phyloP scores from a whole-genome alignment of 2,888 invertebrate genomes.

The Tetrapedia diversipes region DNA sequence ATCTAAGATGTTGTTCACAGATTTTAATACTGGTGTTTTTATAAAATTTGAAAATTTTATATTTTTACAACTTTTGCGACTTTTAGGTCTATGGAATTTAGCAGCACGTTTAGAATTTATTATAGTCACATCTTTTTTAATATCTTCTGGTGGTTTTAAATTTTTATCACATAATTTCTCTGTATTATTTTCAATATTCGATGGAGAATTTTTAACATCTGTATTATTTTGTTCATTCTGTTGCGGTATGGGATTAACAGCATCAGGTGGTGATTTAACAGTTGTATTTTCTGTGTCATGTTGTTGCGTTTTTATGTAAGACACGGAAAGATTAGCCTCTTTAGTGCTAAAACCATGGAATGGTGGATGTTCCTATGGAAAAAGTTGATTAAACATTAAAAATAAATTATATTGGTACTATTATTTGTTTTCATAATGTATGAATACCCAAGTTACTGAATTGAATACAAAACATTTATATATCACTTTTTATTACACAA shows the following conservation, averaged over 20 bases:
- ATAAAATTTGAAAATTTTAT: conserved; percentile 72
- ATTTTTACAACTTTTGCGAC: conserved; percentile 65
- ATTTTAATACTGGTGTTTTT: conserved; percentile 77
- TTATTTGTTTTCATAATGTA: neutral
- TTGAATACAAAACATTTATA: conserved; percentile 1
- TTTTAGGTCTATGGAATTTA: conserved; percentile 66
- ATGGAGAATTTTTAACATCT: conserved; percentile 58
- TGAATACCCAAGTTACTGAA: neutral
- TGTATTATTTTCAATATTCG: conserved; percentile 54
- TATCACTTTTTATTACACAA: neutral
- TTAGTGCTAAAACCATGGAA: conserved; percentile 82
- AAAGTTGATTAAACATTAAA: conserved; percentile 31
- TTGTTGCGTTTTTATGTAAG: conserved; percentile 76
- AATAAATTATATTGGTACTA: neutral
- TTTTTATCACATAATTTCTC: conserved; percentile 52
- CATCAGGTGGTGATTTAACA: conserved; percentile 46
- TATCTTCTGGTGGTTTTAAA: conserved; percentile 34
- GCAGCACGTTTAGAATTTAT: conserved; percentile 51
- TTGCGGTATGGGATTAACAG: conserved; percentile 52
- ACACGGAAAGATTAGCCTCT: conserved; percentile 78
- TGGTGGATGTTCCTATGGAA: conserved; percentile 79
- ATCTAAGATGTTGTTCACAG: conserved; percentile 79
- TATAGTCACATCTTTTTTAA: conserved; percentile 46
- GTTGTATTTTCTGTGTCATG: conserved; percentile 69
- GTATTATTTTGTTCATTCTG: conserved; percentile 50